A percentile compares a stretch with the other conserved stretches of the same genome.
Evolutionary conservation across 1,140 invertebrate species (phyloP).

Genomic region (Aradophagus sp.): DNA sequence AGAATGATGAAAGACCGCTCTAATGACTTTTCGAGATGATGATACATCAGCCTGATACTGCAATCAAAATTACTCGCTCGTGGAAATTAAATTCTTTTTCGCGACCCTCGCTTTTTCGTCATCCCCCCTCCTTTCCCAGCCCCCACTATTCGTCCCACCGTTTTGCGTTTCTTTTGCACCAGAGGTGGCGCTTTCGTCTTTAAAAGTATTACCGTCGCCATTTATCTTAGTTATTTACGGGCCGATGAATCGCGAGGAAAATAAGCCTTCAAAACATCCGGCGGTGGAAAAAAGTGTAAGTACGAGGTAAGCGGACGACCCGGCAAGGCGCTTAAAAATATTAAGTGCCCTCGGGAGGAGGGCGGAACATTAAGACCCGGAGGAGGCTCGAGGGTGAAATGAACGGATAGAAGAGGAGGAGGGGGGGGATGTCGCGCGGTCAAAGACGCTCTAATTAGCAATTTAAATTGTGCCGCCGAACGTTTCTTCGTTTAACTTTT

Average conservation of each 20-base stretch:
- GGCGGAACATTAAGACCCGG: not conserved
- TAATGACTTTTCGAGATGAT: conserved; percentile 17
- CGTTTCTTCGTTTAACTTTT: not conserved
- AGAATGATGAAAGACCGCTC: conserved; percentile 4
- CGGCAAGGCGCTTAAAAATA: not conserved
- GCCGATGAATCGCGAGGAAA: conserved; percentile 3
- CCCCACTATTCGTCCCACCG: too few species aligned
- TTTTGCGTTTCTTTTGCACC: not conserved
- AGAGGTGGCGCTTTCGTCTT: not conserved
- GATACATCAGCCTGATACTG: conserved; percentile 11
- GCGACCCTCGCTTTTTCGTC: not conserved
- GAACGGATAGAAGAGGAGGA: too few species aligned
- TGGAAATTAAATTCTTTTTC: conserved; percentile 11
- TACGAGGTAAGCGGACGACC: not conserved
- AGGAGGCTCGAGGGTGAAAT: not conserved
- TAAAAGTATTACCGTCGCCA: conserved; percentile 12
- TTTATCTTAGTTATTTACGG: conserved; percentile 23
- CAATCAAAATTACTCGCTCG: conserved; percentile 17
- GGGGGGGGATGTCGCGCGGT: conserved; percentile 5
- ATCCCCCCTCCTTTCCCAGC: too few species aligned
- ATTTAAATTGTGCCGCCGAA: conserved; percentile 66
- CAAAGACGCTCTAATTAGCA: conserved; percentile 69
- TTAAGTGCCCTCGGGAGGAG: not conserved
- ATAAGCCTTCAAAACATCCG: conserved; percentile 12
- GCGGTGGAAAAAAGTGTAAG: conserved; percentile 1